Percentiles rank a stretch among this genome's conserved stretches.
Evolutionary conservation across 1,140 invertebrate species (phyloP).

Genomic region (Pseudomyrmex sp.): DNA sequence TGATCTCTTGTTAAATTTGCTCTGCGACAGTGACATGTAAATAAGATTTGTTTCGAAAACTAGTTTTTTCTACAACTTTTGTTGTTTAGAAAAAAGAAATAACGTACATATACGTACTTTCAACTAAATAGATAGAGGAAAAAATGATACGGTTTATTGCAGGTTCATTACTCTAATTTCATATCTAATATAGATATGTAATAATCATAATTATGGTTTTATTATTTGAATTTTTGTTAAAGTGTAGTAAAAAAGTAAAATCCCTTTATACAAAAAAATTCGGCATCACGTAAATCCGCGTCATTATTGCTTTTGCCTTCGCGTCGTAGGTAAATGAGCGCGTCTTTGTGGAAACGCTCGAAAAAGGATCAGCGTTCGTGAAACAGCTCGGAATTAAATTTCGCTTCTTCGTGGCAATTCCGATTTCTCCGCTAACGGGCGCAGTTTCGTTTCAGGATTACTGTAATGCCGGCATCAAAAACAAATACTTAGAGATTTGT

Average conservation of each 20-base stretch:
- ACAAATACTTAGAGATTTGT: slow-evolving; percentile 8
- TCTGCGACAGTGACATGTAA: neutral
- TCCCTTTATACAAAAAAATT: neutral
- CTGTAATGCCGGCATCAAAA: slow-evolving; percentile 22
- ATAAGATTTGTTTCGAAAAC: neutral
- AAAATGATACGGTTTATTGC: no score
- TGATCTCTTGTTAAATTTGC: neutral
- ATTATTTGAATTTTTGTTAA: neutral
- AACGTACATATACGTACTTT: neutral
- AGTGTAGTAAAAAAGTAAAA: neutral
- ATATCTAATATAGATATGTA: neutral
- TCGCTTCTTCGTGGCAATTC: slow-evolving; percentile 18
- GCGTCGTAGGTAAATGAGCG: slow-evolving; percentile 17
- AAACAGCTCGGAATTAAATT: slow-evolving; percentile 45
- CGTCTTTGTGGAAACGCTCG: slow-evolving; percentile 20
- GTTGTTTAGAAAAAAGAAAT: neutral
- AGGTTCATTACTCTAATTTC: no score
- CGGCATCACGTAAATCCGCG: neutral
- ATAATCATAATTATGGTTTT: slow-evolving; percentile 6
- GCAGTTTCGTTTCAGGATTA: slow-evolving; percentile 14
- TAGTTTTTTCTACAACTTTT: neutral
- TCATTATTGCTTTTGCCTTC: slow-evolving; percentile 26
- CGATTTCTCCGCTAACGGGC: slow-evolving; percentile 19
- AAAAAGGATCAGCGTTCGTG: slow-evolving; percentile 30
- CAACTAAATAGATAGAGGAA: neutral